Conservation (phyloP, 2,113 vertebrate genomes). For the Prochilodus magdalenae region DNA sequence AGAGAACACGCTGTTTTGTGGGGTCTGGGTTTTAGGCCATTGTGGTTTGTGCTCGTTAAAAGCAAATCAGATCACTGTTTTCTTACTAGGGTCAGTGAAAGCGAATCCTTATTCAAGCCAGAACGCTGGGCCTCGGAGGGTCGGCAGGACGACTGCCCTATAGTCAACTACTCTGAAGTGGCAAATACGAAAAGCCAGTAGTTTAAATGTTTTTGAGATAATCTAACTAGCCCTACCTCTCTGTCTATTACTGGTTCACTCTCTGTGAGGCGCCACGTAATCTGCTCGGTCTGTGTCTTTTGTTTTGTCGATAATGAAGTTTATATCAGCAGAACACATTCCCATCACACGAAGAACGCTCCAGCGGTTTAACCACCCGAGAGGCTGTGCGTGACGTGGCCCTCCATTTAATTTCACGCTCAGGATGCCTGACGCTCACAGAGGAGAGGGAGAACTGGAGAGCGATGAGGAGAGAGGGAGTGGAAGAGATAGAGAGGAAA, state of each 20-base stretch:
- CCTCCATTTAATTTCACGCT: slow-evolving; percentile 50
- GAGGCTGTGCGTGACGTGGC: slow-evolving; percentile 25
- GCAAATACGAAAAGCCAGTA: neutral
- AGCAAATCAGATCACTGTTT: slow-evolving; percentile 11
- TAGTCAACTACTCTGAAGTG: neutral
- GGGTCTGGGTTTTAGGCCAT: neutral
- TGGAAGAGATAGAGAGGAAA: slow-evolving; percentile 1
- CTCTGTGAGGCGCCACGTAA: slow-evolving; percentile 10
- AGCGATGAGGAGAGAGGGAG: slow-evolving; percentile 3
- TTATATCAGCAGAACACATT: slow-evolving; percentile 31
- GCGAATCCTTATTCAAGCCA: neutral
- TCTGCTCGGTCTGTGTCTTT: slow-evolving; percentile 5
- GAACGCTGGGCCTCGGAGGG: neutral
- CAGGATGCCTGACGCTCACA: slow-evolving; percentile 17
- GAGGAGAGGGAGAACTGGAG: neutral
- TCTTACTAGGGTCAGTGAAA: neutral
- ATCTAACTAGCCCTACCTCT: neutral
- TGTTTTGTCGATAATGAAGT: slow-evolving; percentile 40
- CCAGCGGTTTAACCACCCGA: slow-evolving; percentile 9
- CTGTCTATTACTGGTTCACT: neutral
- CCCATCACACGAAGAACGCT: neutral
- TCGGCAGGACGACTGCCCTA: neutral
- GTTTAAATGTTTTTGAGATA: neutral
- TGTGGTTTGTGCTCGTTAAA: slow-evolving; percentile 32
- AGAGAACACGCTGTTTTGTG: slow-evolving; percentile 3